These are phyloP conservation scores for Standfussiana lucernea DNA, from an alignment of 2,888 invertebrate genomes.

Conservation along the genomic window DNA sequence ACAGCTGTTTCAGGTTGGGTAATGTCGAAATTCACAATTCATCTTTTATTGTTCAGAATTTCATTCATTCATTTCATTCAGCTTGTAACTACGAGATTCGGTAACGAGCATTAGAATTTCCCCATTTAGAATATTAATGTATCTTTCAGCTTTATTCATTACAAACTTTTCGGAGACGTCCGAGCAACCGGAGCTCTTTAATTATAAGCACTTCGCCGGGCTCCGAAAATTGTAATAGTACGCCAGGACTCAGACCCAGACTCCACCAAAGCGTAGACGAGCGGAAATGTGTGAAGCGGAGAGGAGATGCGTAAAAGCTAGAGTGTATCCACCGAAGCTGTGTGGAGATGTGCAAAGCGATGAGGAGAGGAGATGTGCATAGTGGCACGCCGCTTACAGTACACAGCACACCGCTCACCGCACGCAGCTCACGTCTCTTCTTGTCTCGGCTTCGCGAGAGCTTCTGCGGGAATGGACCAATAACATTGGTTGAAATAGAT, in stretches of 20 bases:
- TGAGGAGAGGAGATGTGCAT: neutral
- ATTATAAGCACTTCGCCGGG: conserved; percentile 42
- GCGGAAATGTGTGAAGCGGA: neutral
- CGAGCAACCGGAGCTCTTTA: conserved; percentile 28
- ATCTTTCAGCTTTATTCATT: conserved; percentile 7
- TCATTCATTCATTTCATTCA: conserved; percentile 6
- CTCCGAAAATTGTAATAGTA: conserved; percentile 43
- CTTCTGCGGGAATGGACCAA: neutral
- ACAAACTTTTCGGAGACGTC: neutral
- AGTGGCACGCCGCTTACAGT: too few species aligned
- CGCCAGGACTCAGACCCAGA: neutral
- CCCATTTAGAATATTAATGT: conserved; percentile 33
- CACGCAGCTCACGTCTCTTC: too few species aligned
- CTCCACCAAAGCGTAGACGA: neutral
- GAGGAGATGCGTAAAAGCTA: neutral
- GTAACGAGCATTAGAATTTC: neutral
- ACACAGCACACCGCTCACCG: too few species aligned
- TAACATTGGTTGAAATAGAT: neutral
- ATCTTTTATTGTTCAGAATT: conserved; percentile 6
- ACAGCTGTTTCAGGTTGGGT: neutral
- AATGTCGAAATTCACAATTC: conserved; percentile 1
- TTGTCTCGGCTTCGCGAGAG: too few species aligned
- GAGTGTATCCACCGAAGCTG: too few species aligned
- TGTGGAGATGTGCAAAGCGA: neutral
- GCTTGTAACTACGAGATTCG: neutral